phyloP scores from a whole-genome alignment of 2,888 invertebrate genomes.

The Sclerodermus sp. region DNA sequence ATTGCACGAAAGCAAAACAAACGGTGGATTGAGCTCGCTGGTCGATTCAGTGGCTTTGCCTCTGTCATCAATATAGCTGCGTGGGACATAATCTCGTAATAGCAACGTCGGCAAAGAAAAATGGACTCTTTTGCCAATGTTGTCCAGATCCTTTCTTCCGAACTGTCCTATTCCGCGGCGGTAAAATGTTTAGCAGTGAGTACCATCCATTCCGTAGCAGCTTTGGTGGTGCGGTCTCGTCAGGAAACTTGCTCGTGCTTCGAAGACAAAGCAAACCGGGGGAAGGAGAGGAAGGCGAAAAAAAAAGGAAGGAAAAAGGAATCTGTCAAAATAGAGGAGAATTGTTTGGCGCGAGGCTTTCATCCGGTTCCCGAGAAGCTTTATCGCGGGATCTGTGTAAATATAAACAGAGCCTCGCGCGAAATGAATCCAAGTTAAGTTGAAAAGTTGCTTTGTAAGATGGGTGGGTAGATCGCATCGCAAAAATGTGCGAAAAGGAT shows the following conservation, averaged over 20 bases:
- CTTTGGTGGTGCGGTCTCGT: too few relatives aligned
- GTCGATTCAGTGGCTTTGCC: conserved; percentile 29
- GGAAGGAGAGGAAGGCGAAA: too few relatives aligned
- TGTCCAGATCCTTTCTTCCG: conserved; percentile 8
- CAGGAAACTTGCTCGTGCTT: too few relatives aligned
- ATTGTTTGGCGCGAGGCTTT: not conserved
- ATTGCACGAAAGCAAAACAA: conserved; percentile 49
- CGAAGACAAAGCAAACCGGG: too few relatives aligned
- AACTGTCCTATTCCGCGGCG: not conserved
- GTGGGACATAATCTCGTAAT: conserved; percentile 35
- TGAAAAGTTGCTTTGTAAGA: conserved; percentile 23
- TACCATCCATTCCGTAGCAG: too few relatives aligned
- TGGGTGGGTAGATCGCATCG: conserved; percentile 32
- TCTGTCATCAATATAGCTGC: conserved; percentile 42
- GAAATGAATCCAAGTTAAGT: not conserved
- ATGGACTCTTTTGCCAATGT: conserved; percentile 29
- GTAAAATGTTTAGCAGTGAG: too few relatives aligned
- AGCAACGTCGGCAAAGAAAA: conserved; percentile 35
- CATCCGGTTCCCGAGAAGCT: not conserved
- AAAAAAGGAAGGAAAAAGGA: too few relatives aligned
- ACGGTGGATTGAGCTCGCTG: conserved; percentile 39
- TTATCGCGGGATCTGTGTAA: conserved; percentile 20
- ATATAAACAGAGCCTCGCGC: conserved; percentile 23
- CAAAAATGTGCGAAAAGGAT: conserved; percentile 22
- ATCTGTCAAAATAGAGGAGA: too few relatives aligned